A percentile compares a stretch with the other conserved stretches of the same genome.
phyloP scores from a whole-genome alignment of 2,797 vertebrate genomes.

The Netta rufina region DNA sequence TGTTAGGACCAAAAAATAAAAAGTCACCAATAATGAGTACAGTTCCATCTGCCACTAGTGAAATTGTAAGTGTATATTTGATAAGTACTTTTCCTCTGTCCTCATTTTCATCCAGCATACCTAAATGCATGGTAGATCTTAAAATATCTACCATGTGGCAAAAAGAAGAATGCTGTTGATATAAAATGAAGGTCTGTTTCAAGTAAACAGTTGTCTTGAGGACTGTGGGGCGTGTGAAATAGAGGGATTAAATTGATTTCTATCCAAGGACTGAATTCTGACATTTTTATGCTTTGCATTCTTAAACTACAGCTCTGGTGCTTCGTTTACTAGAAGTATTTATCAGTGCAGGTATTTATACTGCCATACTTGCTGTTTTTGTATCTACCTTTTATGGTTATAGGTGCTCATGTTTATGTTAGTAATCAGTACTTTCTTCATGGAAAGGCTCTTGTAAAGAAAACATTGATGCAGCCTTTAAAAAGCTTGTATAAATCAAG shows the following conservation, averaged over 20 bases:
- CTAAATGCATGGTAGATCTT: not conserved
- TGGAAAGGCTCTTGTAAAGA: not conserved
- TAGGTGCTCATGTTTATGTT: not conserved
- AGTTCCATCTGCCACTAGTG: not conserved
- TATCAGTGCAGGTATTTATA: not conserved
- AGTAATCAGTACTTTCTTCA: not conserved
- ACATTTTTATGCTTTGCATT: not conserved
- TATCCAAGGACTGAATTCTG: not conserved
- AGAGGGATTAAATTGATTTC: not conserved
- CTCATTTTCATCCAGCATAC: not conserved
- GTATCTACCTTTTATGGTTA: not conserved
- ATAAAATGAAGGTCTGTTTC: not conserved
- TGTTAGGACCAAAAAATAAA: not conserved
- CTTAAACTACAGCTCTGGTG: not conserved
- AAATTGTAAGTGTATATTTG: not conserved
- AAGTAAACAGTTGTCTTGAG: not conserved
- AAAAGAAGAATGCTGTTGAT: not conserved
- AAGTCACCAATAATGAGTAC: not conserved
- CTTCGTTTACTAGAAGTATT: not conserved
- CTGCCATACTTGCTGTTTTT: not conserved
- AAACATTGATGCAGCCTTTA: not conserved
- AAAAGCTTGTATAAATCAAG: not conserved
- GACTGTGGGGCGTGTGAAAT: not conserved
- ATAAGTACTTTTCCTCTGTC: not conserved
- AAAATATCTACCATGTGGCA: not conserved